Base-by-base conservation (phyloP, 2,113 vertebrate species). In the Anas platyrhynchos region DNA sequence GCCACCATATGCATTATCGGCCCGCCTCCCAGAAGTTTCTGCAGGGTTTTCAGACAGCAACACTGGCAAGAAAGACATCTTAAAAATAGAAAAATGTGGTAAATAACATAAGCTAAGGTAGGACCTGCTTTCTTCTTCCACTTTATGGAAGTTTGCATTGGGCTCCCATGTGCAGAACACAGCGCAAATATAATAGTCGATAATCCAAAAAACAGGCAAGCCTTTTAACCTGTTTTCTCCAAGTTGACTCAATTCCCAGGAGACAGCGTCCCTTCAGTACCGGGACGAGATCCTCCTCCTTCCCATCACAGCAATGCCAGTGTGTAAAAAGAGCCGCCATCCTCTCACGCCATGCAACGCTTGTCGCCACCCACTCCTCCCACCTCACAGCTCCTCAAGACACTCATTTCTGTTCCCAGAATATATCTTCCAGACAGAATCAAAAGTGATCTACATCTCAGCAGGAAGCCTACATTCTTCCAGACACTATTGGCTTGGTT, bases 371-470 rank as follows among this genome's bases (percentile, higher is more conserved):
- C 20, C 50, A 65, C 66, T 91, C 54, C 56, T 54, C 55, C n/a
- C 41, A 84, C 41, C 56, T 79, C 76, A 32, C 32, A 77, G 65
- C 63, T 86, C 54, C 56, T 83, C 32, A 44, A 84, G 46, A n/a
- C 54, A 43, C 32, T 75, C 14, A 25, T 71, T 91, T 54, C 44
- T 74, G 55, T 65, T 86, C 80, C 74, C 89, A 89, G 56, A 97
- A 75, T 22, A 2, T 5, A 67, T 72, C 68, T 86, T 67, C 75
- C 65, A 92, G 44, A 87, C 34, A 83, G 46, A 91, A 91, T 83
- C 38, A 81, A 22, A 94, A 88, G 71, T 32, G 52, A 94, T 95
- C 96, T 96, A 93, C 87, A 94, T 94, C 71, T 88, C 72, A 69
- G 78, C 68, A 93, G 75, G 95, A 96, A 97, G 75, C 41, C 63